Evolutionary conservation across 2,113 vertebrate genomes (phyloP), one percentile per base, ranked within the genome.

Genomic region (Psammodynastes pulverulentus): DNA sequence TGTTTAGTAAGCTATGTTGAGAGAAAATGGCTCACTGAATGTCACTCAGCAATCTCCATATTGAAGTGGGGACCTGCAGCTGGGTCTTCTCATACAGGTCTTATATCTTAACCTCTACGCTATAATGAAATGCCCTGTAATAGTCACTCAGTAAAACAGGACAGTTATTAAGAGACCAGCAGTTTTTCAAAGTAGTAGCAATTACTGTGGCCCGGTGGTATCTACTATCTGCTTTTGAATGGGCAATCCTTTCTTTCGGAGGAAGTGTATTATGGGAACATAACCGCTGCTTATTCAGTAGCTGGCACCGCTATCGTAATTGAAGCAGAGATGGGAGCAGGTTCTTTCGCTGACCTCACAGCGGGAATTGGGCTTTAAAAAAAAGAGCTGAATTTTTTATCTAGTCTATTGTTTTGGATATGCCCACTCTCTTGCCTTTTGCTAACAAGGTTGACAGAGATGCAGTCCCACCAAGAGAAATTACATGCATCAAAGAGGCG

Each of bases 391-490:
- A 3, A 10, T 88, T 24, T 79, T 88, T 9, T 0, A 23, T 85
- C 8, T 39, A 2, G 29, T 84, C 51, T 84, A 29, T 89, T 89
- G 43, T 79, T 84, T 49, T 48, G 46, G 46, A 8, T 43, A 49
- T 43, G n/a, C 19, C 43, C 29, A 46, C 7, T 5, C n/a, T 9
- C 45, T 79, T 19, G 52, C 13, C 21, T 85, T 53, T 58, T 10
- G 7, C n/a, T 58, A 85, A 58, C 45, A 17, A 89, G 34, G 15
- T 48, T 58, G 48, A 89, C 72, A 85, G 89, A 92, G 84, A 92
- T 89, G n/a, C 72, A 92, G 87, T 88, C n/a, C n/a, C 46, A 54
- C 43, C 72, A 92, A 89, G 93, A 84, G n/a, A 88, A 86, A 79
- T 72, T 67, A 86, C 34, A 79, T 39, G 29, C 54, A 34, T 62